Conservation (phyloP, 2,797 vertebrate genomes). For the Buphagus erythrorhynchus region DNA sequence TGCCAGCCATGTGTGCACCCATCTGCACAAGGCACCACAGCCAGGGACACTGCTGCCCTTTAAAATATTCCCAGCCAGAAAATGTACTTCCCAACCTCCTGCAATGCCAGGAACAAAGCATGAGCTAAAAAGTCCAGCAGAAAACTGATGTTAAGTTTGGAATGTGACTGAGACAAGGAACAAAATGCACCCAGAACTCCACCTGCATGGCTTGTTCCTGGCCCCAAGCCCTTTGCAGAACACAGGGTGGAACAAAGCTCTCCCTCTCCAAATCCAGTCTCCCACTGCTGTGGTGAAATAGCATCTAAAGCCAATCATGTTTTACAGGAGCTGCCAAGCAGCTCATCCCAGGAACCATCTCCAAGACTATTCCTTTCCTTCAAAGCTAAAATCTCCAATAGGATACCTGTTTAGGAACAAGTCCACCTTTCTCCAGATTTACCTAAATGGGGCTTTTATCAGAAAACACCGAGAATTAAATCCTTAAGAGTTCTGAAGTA, state of each 20-base stretch:
- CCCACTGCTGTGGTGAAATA: neutral
- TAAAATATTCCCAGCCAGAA: neutral
- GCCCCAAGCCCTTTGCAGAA: neutral
- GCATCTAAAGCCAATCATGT: neutral
- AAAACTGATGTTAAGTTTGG: neutral
- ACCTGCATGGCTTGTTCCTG: rapidly evolving
- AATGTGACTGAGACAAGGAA: neutral
- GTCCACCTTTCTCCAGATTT: neutral
- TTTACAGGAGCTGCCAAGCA: neutral
- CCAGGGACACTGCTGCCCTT: neutral
- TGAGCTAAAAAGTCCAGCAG: neutral
- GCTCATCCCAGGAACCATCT: neutral
- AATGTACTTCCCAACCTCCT: neutral
- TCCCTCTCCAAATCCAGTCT: neutral
- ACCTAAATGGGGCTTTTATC: neutral
- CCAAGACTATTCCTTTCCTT: neutral
- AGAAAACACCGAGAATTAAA: neutral
- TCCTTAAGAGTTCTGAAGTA: neutral
- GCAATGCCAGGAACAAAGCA: neutral
- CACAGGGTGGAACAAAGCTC: neutral
- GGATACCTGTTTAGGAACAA: neutral
- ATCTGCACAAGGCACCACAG: neutral
- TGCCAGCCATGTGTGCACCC: neutral
- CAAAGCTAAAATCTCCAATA: neutral
- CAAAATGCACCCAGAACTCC: neutral